A percentile compares a stretch with the other conserved stretches of the same genome.
These are phyloP conservation scores for Rhombomys opimus DNA, from an alignment of 2,113 vertebrate genomes.

Conservation along the genomic window DNA sequence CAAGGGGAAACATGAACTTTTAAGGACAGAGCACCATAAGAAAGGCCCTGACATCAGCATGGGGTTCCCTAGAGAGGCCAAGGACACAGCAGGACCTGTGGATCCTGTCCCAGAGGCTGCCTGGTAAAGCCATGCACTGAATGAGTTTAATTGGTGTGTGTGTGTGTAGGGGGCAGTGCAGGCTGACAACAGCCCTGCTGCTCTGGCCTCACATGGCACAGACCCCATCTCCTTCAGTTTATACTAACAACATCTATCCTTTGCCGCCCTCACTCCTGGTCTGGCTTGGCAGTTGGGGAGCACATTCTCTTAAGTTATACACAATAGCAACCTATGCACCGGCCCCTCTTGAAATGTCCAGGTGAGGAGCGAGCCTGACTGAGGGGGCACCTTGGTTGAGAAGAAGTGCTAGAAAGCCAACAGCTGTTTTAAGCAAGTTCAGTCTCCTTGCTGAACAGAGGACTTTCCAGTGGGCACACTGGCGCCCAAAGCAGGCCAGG, in stretches of 20 bases:
- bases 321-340: not conserved
- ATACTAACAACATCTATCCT: accelerated
- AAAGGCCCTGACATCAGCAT: not conserved
- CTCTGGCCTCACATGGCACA: not conserved
- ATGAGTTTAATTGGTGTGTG: not conserved
- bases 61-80: accelerated
- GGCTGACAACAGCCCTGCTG: not conserved
- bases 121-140: accelerated
- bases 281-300: not conserved
- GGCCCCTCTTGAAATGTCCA: not conserved
- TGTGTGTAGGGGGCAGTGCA: not conserved
- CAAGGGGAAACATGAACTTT: not conserved
- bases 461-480: not conserved
- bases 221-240: not conserved
- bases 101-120: not conserved
- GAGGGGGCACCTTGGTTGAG: not conserved
- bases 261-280: accelerated
- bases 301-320: not conserved
- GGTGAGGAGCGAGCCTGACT: not conserved
- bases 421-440: not conserved
- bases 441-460: not conserved
- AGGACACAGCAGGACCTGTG: not conserved
- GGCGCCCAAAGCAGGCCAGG: not conserved
- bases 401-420: not conserved
- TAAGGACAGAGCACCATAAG: not conserved